Conservation (phyloP, 2,113 vertebrate species). For the Arothron firmamentum region DNA sequence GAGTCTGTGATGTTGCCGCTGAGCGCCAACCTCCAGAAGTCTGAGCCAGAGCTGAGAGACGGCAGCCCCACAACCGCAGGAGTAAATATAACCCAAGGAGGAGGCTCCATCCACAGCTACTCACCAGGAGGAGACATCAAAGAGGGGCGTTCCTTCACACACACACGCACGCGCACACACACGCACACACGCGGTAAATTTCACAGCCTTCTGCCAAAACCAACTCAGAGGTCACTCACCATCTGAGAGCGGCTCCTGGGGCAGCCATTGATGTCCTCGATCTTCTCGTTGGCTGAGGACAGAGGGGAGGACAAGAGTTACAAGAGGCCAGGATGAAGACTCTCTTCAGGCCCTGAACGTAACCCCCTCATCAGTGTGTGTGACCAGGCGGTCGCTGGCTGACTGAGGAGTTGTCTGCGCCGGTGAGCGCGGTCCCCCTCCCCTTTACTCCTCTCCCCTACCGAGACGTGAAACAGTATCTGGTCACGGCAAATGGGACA, state of each 20-base stretch:
- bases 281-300: slow-evolving; percentile 95
- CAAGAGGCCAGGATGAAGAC: slow-evolving; percentile 15
- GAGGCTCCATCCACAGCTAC: slow-evolving; percentile 27
- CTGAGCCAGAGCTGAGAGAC: slow-evolving; percentile 54
- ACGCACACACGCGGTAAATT: slow-evolving; percentile 10
- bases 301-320: slow-evolving; percentile 49
- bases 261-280: slow-evolving; percentile 96
- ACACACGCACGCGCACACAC: slow-evolving; percentile 19
- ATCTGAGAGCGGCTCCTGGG: slow-evolving; percentile 97
- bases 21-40: slow-evolving; percentile 47
- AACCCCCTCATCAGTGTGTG: slow-evolving; percentile 25
- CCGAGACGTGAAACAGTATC: slow-evolving; percentile 62
- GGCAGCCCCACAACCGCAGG: slow-evolving; percentile 35
- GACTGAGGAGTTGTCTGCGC: slow-evolving; percentile 49
- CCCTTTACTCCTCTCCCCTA: slow-evolving; percentile 4
- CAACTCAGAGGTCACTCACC: slow-evolving; percentile 78
- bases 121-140: slow-evolving; percentile 29
- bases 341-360: slow-evolving; percentile 12
- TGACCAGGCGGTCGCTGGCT: slow-evolving; percentile 26
- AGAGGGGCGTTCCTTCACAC: slow-evolving; percentile 17
- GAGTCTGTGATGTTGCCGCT: slow-evolving; percentile 50
- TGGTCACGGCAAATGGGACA: slow-evolving; percentile 60
- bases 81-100: slow-evolving; percentile 64
- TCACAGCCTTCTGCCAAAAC: slow-evolving; percentile 33
- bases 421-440: slow-evolving; percentile 26